phyloP scores from a whole-genome alignment of 2,888 invertebrate genomes.

The Harpagoxenus sublaevis region DNA sequence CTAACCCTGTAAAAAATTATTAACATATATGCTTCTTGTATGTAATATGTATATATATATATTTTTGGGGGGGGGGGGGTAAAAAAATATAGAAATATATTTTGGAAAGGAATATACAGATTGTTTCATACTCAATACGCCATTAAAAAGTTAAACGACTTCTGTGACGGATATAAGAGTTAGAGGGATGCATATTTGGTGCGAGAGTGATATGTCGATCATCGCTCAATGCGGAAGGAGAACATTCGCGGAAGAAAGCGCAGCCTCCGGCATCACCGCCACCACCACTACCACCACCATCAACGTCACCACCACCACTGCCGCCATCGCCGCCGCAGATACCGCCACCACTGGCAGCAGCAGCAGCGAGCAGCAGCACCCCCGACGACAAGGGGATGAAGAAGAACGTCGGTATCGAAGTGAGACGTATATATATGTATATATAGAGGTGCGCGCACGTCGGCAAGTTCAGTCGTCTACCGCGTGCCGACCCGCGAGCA shows the following conservation, averaged over 20 bases:
- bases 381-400: conserved; percentile 78
- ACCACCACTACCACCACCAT: neutral
- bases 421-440: conserved; percentile 77
- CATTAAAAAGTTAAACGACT: neutral
- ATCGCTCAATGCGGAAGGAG: conserved; percentile 62
- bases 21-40: too few relatives aligned
- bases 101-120: neutral
- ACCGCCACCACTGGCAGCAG: conserved; percentile 35
- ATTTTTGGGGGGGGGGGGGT: neutral
- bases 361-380: conserved; percentile 65
- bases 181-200: neutral
- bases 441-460: conserved; percentile 81
- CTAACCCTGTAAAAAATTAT: neutral
- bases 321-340: conserved; percentile 39
- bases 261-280: conserved; percentile 73
- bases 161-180: neutral
- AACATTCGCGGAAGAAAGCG: conserved; percentile 73
- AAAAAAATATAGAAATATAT: neutral
- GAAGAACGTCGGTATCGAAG: conserved; percentile 77
- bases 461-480: conserved; percentile 81
- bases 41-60: too few relatives aligned
- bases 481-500: conserved; percentile 82
- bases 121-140: neutral
- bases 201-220: conserved; percentile 34
- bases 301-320: conserved; percentile 37